Conservation (phyloP, 2,113 vertebrate species). For the Delphinus delphis region DNA sequence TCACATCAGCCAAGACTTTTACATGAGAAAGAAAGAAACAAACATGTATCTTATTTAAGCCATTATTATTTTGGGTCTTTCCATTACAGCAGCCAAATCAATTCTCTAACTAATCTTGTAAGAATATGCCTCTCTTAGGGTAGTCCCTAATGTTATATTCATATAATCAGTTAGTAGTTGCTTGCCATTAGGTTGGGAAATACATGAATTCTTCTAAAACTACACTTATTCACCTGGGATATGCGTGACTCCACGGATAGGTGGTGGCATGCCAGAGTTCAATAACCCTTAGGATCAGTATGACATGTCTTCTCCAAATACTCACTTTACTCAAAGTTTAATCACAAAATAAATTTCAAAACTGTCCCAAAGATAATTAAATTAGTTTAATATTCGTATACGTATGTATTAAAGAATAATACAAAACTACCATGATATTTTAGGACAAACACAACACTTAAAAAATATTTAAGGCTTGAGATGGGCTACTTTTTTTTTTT, state of each 20-base stretch:
- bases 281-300: background rate
- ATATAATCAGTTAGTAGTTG: background rate
- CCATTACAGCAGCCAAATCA: background rate
- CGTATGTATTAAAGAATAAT: background rate
- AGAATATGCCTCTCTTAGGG: background rate
- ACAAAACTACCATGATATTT: background rate
- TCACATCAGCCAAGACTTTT: background rate
- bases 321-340: background rate
- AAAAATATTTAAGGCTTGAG: background rate
- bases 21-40: background rate
- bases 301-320: background rate
- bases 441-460: background rate
- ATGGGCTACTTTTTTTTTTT: background rate
- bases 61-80: background rate
- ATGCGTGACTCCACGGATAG: background rate
- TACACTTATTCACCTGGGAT: background rate
- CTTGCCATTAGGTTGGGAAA: background rate
- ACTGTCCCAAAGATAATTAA: background rate
- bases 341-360: background rate
- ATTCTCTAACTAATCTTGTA: background rate
- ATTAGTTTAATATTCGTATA: background rate
- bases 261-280: background rate
- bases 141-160: slow-evolving; percentile 39
- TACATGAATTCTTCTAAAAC: slow-evolving; percentile 1
- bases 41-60: background rate